A percentile compares a stretch with the other conserved stretches of the same genome.
These are phyloP conservation scores for Ashinkailepas kermadecensis DNA, from an alignment of 2,888 invertebrate species.

Conservation along the genomic window DNA sequence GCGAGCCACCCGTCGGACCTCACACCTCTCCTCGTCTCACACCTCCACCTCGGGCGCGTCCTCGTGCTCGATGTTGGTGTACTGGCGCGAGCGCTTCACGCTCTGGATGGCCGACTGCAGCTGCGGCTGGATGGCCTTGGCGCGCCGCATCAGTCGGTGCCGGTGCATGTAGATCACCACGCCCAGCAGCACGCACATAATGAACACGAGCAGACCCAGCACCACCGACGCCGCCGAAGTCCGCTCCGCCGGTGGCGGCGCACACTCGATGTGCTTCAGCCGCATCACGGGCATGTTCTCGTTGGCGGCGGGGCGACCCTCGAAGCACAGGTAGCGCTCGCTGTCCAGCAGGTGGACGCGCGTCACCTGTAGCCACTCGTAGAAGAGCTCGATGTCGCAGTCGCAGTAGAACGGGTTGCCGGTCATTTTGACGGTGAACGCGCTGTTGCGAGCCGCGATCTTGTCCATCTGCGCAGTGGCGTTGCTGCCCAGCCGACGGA, in stretches of 20 bases:
- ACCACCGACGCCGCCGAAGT: not conserved
- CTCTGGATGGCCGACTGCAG: conserved; percentile 22
- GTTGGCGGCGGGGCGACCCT: not conserved
- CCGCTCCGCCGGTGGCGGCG: not conserved
- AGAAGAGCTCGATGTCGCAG: conserved; percentile 49
- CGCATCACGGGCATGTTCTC: not conserved
- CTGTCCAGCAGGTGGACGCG: conserved; percentile 48
- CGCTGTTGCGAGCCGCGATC: conserved; percentile 18
- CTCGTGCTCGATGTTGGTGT: conserved; percentile 25
- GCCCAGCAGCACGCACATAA: conserved; percentile 4
- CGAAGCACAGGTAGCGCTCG: not conserved
- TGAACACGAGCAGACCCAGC: not conserved
- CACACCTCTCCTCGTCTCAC: not conserved
- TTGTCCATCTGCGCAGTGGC: conserved; percentile 36
- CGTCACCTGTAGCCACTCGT: conserved; percentile 56
- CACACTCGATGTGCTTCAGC: not conserved
- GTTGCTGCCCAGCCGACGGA: conserved; percentile 49
- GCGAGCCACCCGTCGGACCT: too few species aligned
- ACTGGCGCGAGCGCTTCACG: conserved; percentile 26
- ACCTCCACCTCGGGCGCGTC: conserved; percentile 14
- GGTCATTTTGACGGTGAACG: conserved; percentile 26
- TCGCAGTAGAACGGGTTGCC: conserved; percentile 62
- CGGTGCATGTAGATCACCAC: conserved; percentile 14
- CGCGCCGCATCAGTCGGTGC: conserved; percentile 7
- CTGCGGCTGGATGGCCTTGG: conserved; percentile 20